These are phyloP conservation scores for Perognathus longimembris DNA, from an alignment of 2,113 vertebrate genomes.

Conservation along the genomic window DNA sequence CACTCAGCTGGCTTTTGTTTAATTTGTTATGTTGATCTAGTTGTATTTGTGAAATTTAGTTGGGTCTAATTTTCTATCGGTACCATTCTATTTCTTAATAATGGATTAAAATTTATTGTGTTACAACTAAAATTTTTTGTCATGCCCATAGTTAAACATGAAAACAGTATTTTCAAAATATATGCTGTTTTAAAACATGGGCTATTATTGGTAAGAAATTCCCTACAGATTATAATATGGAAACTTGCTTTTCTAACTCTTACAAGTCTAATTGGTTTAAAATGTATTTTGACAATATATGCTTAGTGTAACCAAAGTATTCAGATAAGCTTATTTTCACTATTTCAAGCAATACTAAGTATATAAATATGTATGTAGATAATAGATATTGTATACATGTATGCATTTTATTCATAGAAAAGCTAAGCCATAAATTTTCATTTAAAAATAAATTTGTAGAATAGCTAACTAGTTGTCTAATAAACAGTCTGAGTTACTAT, in stretches of 20 bases:
- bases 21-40: background rate
- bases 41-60: background rate
- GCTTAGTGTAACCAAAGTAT: background rate
- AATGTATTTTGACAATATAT: background rate
- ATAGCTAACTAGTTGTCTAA: background rate
- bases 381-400: background rate
- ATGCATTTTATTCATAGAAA: background rate
- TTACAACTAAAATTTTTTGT: background rate
- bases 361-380: background rate
- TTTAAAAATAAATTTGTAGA: background rate
- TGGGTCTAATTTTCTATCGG: background rate
- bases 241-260: background rate
- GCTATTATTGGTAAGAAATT: background rate
- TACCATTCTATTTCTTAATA: background rate
- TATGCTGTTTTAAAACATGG: background rate
- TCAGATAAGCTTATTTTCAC: background rate
- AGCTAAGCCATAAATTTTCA: background rate
- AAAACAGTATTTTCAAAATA: background rate
- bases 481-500: background rate
- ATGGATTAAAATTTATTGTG: background rate
- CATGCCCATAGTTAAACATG: background rate
- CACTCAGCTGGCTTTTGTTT: background rate
- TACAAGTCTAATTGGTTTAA: background rate
- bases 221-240: slow-evolving; percentile 8
- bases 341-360: background rate